Base-by-base conservation (phyloP, 2,797 vertebrate genomes). In the Benthosema pterotum region DNA sequence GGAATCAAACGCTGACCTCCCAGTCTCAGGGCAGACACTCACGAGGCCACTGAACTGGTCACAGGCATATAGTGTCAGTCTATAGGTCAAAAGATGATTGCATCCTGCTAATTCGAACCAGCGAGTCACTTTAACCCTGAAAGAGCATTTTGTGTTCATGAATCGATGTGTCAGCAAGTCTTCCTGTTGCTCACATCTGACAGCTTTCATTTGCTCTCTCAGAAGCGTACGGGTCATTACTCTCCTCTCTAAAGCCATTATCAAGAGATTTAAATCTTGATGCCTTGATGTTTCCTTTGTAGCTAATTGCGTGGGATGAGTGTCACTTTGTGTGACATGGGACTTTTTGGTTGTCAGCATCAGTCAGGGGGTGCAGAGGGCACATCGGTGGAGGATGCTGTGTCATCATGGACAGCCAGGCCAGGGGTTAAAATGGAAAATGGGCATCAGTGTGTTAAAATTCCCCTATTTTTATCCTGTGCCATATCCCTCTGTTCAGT, bases 101-200 rank as follows among this genome's bases (percentile, higher is more conserved):
- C 25, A 8, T 79, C 68, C 78, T 77, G 83, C 68, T 70, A 19
- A 38, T 32, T 54, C 16, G 9, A 60, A 11, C 63, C 57, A 55
- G 4, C 78, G 77, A 86, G 52, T 83, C 80, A 80, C 59, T 65
- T 64, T 14, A 52, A 46, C 67, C 45, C 59, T 76, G 19, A 83
- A 80, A 82, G 75, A 72, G 57, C 16, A 22, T 74, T n/a, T n/a
- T 80, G 77, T 74, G 12, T 75, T 80, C 76, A 66, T 77, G 65
- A 77, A 75, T 60, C 63, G 69, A 63, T 59, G 52, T 52, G 56
- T 72, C 60, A 47, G 66, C 78, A 54, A n/a, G 75, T 2, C 52
- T 71, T 55, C 74, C 65, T 56, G 53, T 75, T 63, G 67, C 71
- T 72, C 60, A 63, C 66, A 71, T 79, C 65, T 67, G 42, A 42